phyloP scores from a whole-genome alignment of 1,140 invertebrate genomes.

The Tetragnatha versicolor region DNA sequence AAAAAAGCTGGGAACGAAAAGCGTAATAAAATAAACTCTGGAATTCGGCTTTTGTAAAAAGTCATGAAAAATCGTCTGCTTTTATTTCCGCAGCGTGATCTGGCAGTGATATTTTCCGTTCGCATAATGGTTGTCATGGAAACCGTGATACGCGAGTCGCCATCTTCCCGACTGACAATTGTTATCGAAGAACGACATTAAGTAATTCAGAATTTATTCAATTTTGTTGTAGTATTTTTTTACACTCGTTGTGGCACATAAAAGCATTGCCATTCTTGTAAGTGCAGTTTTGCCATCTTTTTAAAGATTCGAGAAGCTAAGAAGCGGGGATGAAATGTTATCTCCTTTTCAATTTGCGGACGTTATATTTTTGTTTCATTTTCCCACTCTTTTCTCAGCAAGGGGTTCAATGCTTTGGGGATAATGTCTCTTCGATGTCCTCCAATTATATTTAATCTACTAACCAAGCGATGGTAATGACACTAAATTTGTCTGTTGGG shows the following conservation, averaged over 20 bases:
- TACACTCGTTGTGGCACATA: background rate
- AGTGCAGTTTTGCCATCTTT: slow-evolving; percentile 51
- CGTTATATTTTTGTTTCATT: slow-evolving; percentile 2
- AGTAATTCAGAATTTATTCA: slow-evolving; percentile 52
- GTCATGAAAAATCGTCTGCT: slow-evolving; percentile 47
- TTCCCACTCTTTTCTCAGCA: background rate
- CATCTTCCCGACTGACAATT: slow-evolving; percentile 51
- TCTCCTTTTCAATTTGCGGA: slow-evolving; percentile 13
- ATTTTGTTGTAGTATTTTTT: slow-evolving; percentile 27
- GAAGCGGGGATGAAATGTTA: slow-evolving; percentile 40
- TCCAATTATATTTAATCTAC: no score
- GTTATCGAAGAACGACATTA: slow-evolving; percentile 54
- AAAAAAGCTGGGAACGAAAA: background rate
- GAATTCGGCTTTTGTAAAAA: slow-evolving; percentile 48
- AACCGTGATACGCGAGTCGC: slow-evolving; percentile 46
- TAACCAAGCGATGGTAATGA: no score
- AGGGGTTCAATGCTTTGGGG: background rate
- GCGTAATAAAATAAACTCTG: slow-evolving; percentile 27
- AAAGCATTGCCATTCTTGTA: slow-evolving; percentile 18
- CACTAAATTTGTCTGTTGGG: no score
- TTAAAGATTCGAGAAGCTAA: slow-evolving; percentile 30
- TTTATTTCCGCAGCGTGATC: slow-evolving; percentile 48
- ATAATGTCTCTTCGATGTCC: background rate
- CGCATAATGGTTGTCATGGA: slow-evolving; percentile 46
- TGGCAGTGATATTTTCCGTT: slow-evolving; percentile 45